Evolutionary conservation across 2,797 vertebrate species (phyloP).

Genomic region (Chromis chromis): DNA sequence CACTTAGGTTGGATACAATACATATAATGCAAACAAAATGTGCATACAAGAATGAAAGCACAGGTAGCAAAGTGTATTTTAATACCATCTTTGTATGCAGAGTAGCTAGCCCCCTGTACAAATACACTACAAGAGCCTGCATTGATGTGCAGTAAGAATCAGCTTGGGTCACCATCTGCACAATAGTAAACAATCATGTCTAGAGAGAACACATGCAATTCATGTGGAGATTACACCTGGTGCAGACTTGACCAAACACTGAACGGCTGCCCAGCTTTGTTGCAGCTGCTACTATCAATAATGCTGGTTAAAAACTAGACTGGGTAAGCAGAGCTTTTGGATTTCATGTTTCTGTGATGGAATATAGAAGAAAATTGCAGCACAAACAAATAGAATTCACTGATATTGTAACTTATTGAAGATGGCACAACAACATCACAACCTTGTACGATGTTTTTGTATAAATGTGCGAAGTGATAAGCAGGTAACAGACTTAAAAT

Average conservation of each 20-base stretch:
- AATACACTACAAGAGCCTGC: conserved; percentile 44
- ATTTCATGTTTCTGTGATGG: conserved; percentile 11
- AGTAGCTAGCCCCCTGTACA: conserved; percentile 39
- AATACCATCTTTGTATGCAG: conserved; percentile 55
- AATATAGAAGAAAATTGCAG: conserved; percentile 1
- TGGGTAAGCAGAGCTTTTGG: conserved; percentile 18
- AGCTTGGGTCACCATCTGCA: conserved; percentile 58
- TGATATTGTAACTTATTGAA: background rate
- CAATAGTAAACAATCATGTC: conserved; percentile 65
- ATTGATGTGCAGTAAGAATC: conserved; percentile 69
- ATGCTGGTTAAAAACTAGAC: conserved; percentile 15
- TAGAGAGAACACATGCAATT: conserved; percentile 58
- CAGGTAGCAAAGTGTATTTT: conserved; percentile 24
- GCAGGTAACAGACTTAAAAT: conserved; percentile 8
- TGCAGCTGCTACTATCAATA: conserved; percentile 26
- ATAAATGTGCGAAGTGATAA: conserved; percentile 7
- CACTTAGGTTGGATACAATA: background rate
- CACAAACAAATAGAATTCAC: background rate
- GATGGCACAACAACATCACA: background rate
- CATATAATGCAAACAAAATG: background rate
- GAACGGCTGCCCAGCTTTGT: conserved; percentile 37
- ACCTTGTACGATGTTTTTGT: too few species aligned
- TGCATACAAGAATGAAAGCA: conserved; percentile 8
- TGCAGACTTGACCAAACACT: conserved; percentile 46
- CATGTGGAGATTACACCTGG: conserved; percentile 71